Percentiles rank a stretch among this genome's conserved stretches.
Conservation (phyloP, 2,113 vertebrate genomes). For the Gila orcuttii region DNA sequence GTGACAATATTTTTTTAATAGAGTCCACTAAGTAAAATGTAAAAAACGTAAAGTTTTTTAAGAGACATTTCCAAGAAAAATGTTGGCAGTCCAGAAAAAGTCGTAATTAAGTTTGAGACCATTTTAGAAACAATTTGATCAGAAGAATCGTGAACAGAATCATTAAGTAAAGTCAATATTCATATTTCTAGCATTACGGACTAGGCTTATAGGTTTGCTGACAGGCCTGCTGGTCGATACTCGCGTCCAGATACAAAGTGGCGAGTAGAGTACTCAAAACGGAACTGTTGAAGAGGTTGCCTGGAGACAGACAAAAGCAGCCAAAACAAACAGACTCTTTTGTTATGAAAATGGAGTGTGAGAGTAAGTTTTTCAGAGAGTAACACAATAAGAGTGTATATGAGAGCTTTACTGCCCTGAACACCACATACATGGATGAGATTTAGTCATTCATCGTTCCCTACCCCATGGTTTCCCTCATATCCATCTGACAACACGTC, state of each 20-base stretch:
- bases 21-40: too few relatives aligned
- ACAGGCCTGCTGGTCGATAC: slow-evolving; percentile 12
- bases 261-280: slow-evolving; percentile 20
- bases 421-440: not conserved
- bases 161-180: not conserved
- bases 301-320: slow-evolving; percentile 69
- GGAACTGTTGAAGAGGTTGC: slow-evolving; percentile 66
- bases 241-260: slow-evolving; percentile 41
- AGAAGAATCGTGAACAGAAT: not conserved
- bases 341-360: slow-evolving; percentile 69
- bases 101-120: too few relatives aligned
- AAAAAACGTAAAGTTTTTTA: too few relatives aligned
- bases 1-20: too few relatives aligned
- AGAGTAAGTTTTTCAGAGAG: slow-evolving; percentile 59
- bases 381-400: slow-evolving; percentile 14
- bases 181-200: not conserved
- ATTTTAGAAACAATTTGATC: not conserved
- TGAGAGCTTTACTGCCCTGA: not conserved
- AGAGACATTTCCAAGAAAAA: too few relatives aligned
- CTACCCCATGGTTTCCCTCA: not conserved
- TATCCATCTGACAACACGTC: not conserved
- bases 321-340: slow-evolving; percentile 63
- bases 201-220: not conserved
- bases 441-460: not conserved
- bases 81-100: too few relatives aligned